Conservation (phyloP, 92 coral and sea anemone species). For the Epizoanthus illoricatus region DNA sequence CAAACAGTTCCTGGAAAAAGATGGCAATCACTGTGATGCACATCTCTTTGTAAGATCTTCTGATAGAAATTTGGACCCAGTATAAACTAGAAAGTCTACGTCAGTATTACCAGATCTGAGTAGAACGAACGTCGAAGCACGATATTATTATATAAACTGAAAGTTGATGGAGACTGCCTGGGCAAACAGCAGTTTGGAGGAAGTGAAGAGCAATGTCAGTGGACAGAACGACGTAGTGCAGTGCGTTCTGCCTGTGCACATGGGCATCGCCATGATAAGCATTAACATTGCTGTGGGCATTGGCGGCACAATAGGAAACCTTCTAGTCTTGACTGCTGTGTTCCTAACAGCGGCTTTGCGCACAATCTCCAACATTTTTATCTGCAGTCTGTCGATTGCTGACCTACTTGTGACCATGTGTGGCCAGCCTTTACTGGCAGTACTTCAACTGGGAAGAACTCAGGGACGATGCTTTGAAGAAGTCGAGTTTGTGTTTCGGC, state of each 20-base stretch:
- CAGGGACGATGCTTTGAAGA: slow-evolving; percentile 32
- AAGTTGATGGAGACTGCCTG: no score
- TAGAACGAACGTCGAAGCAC: no score
- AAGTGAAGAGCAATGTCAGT: no score
- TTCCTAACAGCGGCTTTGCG: slow-evolving; percentile 20
- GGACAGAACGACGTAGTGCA: neutral
- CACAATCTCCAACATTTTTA: slow-evolving; percentile 18
- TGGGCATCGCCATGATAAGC: slow-evolving; percentile 7
- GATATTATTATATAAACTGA: no score
- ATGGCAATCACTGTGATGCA: no score
- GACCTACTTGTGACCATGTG: slow-evolving; percentile 36
- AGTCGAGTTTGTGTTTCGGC: slow-evolving; percentile 45
- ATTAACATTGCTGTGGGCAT: slow-evolving; percentile 34
- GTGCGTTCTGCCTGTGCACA: slow-evolving; percentile 2
- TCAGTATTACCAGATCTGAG: no score
- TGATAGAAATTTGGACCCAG: no score
- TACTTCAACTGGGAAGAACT: slow-evolving; percentile 36
- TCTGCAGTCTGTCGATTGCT: slow-evolving; percentile 26
- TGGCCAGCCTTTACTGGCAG: slow-evolving; percentile 31
- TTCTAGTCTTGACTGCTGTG: slow-evolving; percentile 17
- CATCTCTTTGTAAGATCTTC: no score
- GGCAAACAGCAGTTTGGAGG: no score
- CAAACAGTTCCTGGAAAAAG: no score
- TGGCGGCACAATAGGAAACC: slow-evolving; percentile 16
- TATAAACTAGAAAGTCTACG: no score